Evolutionary conservation across 2,888 invertebrate genomes (phyloP).

Genomic region (Synergus umbraculus): DNA sequence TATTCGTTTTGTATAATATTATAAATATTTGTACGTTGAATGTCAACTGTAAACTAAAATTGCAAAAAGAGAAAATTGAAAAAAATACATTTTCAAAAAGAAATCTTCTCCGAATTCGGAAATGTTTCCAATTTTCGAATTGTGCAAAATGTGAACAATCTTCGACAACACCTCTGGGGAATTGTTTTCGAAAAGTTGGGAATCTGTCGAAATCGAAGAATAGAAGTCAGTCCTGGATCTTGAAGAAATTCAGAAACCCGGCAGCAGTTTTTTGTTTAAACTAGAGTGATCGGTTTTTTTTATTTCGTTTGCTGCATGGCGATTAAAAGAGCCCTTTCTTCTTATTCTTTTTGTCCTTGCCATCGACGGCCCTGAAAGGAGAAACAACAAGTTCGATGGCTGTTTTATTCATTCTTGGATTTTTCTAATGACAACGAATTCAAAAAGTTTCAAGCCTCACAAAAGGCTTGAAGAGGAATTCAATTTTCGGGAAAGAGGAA

Average conservation of each 20-base stretch:
- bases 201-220: slow-evolving; percentile 21
- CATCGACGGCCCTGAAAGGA: slow-evolving; percentile 87
- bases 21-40: slow-evolving; percentile 40
- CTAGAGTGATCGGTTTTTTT: slow-evolving; percentile 47
- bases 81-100: not conserved
- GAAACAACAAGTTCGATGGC: slow-evolving; percentile 55
- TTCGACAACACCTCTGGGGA: slow-evolving; percentile 21
- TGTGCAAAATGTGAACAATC: slow-evolving; percentile 1
- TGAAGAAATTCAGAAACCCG: slow-evolving; percentile 28
- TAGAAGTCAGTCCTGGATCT: slow-evolving; percentile 20
- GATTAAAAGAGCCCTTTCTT: slow-evolving; percentile 93
- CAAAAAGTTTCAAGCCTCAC: no score
- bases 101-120: no score
- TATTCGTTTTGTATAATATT: slow-evolving; percentile 25
- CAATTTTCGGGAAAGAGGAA: not conserved
- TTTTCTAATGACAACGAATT: slow-evolving; percentile 14
- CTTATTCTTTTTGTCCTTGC: slow-evolving; percentile 92
- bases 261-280: slow-evolving; percentile 15
- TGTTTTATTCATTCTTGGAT: slow-evolving; percentile 42
- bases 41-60: slow-evolving; percentile 34
- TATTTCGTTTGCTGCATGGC: slow-evolving; percentile 51
- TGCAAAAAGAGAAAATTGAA: slow-evolving; percentile 28
- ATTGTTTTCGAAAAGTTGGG: slow-evolving; percentile 1
- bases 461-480: not conserved
- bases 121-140: slow-evolving; percentile 20